phyloP scores from a whole-genome alignment of 1,140 invertebrate species.

The Drosophila kepulauana region DNA sequence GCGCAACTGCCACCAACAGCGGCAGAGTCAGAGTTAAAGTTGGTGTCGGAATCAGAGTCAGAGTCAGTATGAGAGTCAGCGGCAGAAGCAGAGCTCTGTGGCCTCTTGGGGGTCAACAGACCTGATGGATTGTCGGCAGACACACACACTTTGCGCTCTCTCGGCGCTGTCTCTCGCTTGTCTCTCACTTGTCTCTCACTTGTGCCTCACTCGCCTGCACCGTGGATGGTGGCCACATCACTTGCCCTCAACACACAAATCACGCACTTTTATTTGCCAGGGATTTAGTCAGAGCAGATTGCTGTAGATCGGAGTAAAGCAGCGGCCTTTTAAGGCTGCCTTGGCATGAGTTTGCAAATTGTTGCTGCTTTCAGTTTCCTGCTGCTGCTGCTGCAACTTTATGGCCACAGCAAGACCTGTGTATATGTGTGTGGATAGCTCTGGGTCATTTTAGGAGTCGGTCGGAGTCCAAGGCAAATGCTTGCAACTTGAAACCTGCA shows the following conservation, averaged over 20 bases:
- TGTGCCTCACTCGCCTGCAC: background rate
- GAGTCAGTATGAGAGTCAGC: background rate
- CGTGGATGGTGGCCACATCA: conserved; percentile 70
- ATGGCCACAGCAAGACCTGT: conserved; percentile 43
- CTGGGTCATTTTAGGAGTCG: conserved; percentile 79
- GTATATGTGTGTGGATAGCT: conserved; percentile 58
- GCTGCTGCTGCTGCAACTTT: conserved; percentile 72
- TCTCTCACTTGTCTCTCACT: background rate
- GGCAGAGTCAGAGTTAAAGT: conserved; percentile 2
- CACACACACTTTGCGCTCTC: conserved; percentile 5
- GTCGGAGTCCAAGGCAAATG: conserved; percentile 74
- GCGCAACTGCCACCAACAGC: conserved; percentile 56
- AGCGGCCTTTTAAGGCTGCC: conserved; percentile 80
- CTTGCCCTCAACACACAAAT: conserved; percentile 64
- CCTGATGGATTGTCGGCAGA: conserved; percentile 74
- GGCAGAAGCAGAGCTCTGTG: background rate
- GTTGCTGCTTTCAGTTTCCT: conserved; percentile 68
- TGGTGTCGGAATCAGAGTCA: background rate
- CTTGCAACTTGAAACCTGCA: conserved; percentile 77
- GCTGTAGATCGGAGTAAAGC: conserved; percentile 22
- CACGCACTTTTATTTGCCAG: conserved; percentile 81
- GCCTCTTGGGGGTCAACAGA: conserved; percentile 73
- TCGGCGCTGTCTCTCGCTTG: conserved; percentile 32
- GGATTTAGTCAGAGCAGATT: conserved; percentile 1
- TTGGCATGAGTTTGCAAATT: conserved; percentile 80